Evolutionary conservation across 2,113 vertebrate genomes (phyloP), one percentile per base, ranked within the genome.

Genomic region (Gopherus flavomarginatus): DNA sequence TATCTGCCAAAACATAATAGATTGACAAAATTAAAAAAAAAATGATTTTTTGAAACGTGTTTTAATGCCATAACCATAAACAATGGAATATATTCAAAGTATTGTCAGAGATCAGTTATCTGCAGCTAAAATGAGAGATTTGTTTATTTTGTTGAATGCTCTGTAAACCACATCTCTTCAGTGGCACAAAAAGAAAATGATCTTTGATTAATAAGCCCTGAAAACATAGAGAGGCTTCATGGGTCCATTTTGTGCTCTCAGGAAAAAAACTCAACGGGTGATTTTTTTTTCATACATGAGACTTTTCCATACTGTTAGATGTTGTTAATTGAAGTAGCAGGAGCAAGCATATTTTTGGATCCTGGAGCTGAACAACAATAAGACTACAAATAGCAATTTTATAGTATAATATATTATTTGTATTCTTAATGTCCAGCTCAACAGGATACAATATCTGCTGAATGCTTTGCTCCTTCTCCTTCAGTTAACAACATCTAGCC

Each of bases 171-270:
- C 42, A 27, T 24, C 42, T 42, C 42, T 77, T 26, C 21, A 38
- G 17, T 79, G 19, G 50, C 9, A 38, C 24, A 12, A 62, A 92
- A 85, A 69, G 69, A 77, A 90, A 90, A 14, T n/a, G 3, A 11
- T 31, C 92, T 84, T 82, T 85, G 5, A 87, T 82, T 38, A 5
- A 53, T 17, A 49, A 26, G 35, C 2, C 65, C 35, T 94, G 24
- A 21, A 85, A n/a, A 6, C 35, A 77, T 26, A 11, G 81, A 0
- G 0, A 11, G 80, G 19, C 19, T 86, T 7, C 19, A 59, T 0
- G 44, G 78, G 1, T 62, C 81, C 50, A n/a, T 82, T 3, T 89
- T 11, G 26, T 62, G 8, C n/a, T 77, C 26, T 83, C 49, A 86
- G 42, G 22, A 4, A 77, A 88, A 88, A 49, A n/a, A 52, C 1